These are phyloP conservation scores for Linnaemya vulpina DNA, from an alignment of 2,888 invertebrate species.

Conservation along the genomic window DNA sequence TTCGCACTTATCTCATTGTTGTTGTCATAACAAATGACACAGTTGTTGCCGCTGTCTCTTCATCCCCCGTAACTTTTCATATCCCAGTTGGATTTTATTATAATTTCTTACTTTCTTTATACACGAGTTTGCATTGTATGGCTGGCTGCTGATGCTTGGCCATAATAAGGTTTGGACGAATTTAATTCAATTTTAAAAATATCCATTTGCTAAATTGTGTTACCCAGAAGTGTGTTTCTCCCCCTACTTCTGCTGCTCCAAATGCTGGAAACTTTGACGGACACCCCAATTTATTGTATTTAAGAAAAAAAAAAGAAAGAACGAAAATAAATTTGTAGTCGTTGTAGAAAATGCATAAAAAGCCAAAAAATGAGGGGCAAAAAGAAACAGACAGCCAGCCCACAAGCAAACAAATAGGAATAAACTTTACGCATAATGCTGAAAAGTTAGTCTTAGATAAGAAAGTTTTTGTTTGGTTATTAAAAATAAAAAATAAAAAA, in stretches of 20 bases:
- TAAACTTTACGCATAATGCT: slow-evolving; percentile 68
- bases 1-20: slow-evolving; percentile 71
- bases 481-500: slow-evolving; percentile 1
- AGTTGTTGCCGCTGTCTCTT: slow-evolving; percentile 23
- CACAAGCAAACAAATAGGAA: slow-evolving; percentile 53
- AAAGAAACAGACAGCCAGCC: background rate
- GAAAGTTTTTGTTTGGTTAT: slow-evolving; percentile 41
- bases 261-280: background rate
- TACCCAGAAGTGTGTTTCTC: background rate
- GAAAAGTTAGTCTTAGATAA: slow-evolving; percentile 64
- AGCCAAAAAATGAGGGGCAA: slow-evolving; percentile 26
- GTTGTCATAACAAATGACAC: slow-evolving; percentile 72
- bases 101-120: slow-evolving; percentile 10
- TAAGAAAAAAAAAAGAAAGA: background rate
- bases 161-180: slow-evolving; percentile 51
- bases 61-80: background rate
- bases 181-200: slow-evolving; percentile 70
- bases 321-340: slow-evolving; percentile 19
- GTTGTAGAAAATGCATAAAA: slow-evolving; percentile 36
- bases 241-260: background rate
- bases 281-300: background rate
- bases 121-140: slow-evolving; percentile 13
- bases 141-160: background rate
- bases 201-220: slow-evolving; percentile 7
- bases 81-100: slow-evolving; percentile 11